Percentiles rank a stretch among this genome's conserved stretches.
phyloP scores from a whole-genome alignment of 2,888 invertebrate genomes.

The Drosophila antonietae region DNA sequence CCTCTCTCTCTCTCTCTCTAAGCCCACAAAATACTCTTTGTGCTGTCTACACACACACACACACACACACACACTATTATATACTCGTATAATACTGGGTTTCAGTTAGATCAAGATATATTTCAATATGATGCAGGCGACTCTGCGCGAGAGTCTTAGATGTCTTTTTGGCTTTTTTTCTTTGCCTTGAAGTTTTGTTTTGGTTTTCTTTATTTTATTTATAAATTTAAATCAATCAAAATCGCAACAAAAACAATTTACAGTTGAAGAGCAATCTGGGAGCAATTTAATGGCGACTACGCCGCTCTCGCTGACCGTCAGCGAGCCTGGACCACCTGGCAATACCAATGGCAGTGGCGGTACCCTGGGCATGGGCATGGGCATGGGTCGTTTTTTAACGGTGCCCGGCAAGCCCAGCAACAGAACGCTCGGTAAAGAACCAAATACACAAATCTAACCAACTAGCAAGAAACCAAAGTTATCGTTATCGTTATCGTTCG shows the following conservation, averaged over 20 bases:
- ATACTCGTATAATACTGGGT: neutral
- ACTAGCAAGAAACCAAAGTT: slow-evolving; percentile 35
- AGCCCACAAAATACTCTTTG: slow-evolving; percentile 1
- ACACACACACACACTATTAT: slow-evolving; percentile 9
- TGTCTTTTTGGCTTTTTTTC: slow-evolving; percentile 1
- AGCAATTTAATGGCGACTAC: slow-evolving; percentile 75
- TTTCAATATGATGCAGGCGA: slow-evolving; percentile 30
- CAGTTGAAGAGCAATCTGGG: slow-evolving; percentile 84
- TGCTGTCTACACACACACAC: slow-evolving; percentile 17
- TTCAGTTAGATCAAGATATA: neutral
- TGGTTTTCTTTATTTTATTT: slow-evolving; percentile 4
- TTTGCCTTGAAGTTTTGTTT: slow-evolving; percentile 6
- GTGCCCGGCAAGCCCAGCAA: slow-evolving; percentile 83
- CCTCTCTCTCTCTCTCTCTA: neutral
- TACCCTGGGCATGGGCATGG: slow-evolving; percentile 80
- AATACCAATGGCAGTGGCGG: slow-evolving; percentile 74
- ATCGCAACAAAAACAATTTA: slow-evolving; percentile 56
- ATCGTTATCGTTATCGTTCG: slow-evolving; percentile 46
- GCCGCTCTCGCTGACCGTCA: slow-evolving; percentile 79
- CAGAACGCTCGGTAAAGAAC: slow-evolving; percentile 74
- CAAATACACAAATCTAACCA: slow-evolving; percentile 16
- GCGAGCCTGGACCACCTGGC: slow-evolving; percentile 75
- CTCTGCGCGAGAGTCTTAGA: slow-evolving; percentile 34
- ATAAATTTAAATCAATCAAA: slow-evolving; percentile 19
- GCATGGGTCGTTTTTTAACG: slow-evolving; percentile 83